Conservation (phyloP, 2,888 invertebrate species). For the Drosophila antonietae region DNA sequence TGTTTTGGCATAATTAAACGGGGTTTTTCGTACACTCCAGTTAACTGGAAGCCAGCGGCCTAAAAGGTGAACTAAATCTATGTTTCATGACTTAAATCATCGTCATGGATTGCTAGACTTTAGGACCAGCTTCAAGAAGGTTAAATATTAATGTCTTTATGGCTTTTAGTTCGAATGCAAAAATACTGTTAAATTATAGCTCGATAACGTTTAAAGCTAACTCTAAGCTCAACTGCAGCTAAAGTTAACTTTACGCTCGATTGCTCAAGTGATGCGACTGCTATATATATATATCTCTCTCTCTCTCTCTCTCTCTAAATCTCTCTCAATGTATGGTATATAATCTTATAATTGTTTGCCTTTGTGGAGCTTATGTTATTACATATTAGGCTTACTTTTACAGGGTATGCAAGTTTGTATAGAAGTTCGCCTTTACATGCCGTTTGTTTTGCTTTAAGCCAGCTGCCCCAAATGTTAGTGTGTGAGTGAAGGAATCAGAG, state of each 20-base stretch:
- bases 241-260: slow-evolving; percentile 4
- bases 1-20: slow-evolving; percentile 77
- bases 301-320: background rate
- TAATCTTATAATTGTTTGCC: slow-evolving; percentile 17
- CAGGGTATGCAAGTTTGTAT: slow-evolving; percentile 34
- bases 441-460: slow-evolving; percentile 22
- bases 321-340: background rate
- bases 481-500: slow-evolving; percentile 19
- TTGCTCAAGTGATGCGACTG: background rate
- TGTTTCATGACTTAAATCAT: too few relatives aligned
- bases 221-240: background rate
- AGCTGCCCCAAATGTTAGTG: background rate
- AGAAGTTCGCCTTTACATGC: background rate
- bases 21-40: slow-evolving; percentile 42
- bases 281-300: background rate
- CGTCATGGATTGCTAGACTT: background rate
- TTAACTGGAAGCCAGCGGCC: slow-evolving; percentile 16
- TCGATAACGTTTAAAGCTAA: background rate
- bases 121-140: background rate
- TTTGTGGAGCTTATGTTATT: slow-evolving; percentile 17
- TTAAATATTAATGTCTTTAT: background rate
- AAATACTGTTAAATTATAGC: background rate
- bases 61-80: slow-evolving; percentile 18
- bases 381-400: slow-evolving; percentile 8
- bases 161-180: background rate